Evolutionary conservation across 2,797 vertebrate species (phyloP), one percentile per base, ranked within the genome.

Genomic region (Clarias laeviceps): DNA sequence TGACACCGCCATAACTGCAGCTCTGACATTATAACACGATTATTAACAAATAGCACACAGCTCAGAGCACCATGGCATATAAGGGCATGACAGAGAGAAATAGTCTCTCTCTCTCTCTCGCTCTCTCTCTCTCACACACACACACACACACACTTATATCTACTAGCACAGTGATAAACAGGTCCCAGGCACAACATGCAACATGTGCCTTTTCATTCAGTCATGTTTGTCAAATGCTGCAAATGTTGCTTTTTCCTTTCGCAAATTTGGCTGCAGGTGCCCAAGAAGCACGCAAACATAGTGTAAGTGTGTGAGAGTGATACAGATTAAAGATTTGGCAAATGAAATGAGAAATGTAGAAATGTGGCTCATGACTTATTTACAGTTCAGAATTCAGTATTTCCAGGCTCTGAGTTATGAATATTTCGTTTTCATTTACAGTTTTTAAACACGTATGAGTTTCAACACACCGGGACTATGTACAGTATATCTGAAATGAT

Each of bases 281-380:
- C 54, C 5, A 68, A 11, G 72, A 85, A 82, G 62, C 56, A 32
- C 27, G 62, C 72, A 54, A 59, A 54, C 18, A 4, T 6, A 34
- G 27, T n/a, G 54, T 72, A 56, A 37, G 57, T 32, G 17, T 72
- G 24, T 82, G 70, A 45, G 54, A 77, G 34, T 56, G 62, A 64
- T n/a, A 57, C 62, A 56, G 65, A 80, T 83, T 27, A 87, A 83
- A 84, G 61, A 76, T 88, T 88, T 89, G 82, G 66, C 84, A 87
- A 87, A 85, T n/a, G 64, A 86, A 89, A 89, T 87, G 82, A 82
- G n/a, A 84, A 86, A 85, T 85, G 80, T 87, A 79, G 79, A 84
- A 86, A 86, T 87, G 77, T 88, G 56, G 74, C 80, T 89, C 83
- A 82, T 88, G 85, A 87, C 84, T 87, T 89, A 88, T 89, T 90